Evolutionary conservation across 2,888 invertebrate species (phyloP).

Genomic region (Ariolimax columbianus): DNA sequence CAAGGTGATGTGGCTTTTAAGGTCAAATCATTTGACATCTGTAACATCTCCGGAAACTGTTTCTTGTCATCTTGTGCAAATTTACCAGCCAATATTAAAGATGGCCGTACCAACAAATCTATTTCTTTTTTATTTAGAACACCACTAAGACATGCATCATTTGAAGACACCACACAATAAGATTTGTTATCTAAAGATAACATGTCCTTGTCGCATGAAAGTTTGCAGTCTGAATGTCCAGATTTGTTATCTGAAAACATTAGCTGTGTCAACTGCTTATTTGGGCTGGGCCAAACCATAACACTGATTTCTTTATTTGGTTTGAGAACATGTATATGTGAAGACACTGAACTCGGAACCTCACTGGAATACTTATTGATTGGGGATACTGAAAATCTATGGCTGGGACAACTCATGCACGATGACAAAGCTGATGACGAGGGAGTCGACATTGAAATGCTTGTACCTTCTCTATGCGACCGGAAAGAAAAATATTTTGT

Average conservation of each 20-base stretch:
- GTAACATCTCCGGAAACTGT: neutral
- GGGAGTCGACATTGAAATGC: neutral
- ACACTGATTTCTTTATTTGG: conserved; percentile 22
- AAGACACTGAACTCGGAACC: neutral
- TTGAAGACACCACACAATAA: neutral
- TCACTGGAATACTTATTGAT: neutral
- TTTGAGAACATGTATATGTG: neutral
- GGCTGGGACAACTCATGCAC: neutral
- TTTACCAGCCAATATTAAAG: neutral
- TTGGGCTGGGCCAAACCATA: conserved; percentile 7
- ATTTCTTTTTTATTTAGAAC: neutral
- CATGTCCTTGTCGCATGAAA: neutral
- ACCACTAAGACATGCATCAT: neutral
- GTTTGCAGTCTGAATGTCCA: neutral
- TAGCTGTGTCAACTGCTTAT: neutral
- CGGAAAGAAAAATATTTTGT: conserved; percentile 28
- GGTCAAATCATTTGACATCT: neutral
- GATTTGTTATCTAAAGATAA: neutral
- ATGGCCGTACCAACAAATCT: neutral
- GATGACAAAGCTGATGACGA: neutral
- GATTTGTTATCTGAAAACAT: neutral
- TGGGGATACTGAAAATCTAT: neutral
- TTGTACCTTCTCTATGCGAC: neutral
- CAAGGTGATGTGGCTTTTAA: neutral
- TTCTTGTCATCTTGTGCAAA: too few species aligned